phyloP scores from a whole-genome alignment of 2,888 invertebrate species.

The Acleris cristana region DNA sequence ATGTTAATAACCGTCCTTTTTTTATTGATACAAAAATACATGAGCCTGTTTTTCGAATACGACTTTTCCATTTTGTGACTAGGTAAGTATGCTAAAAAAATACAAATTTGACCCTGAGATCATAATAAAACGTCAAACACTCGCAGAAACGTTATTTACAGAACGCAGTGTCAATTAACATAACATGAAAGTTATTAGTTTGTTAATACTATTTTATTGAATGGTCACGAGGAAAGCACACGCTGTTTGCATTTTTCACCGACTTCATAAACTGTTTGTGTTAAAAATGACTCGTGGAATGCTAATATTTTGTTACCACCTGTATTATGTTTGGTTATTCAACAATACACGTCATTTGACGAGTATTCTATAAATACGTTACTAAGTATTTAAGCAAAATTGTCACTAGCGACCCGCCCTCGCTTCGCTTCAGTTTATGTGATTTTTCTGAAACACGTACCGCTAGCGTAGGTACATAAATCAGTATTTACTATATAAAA shows the following conservation, averaged over 20 bases:
- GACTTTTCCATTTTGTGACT: no score
- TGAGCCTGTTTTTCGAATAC: no score
- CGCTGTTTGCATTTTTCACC: constrained; percentile 6
- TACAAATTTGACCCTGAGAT: no score
- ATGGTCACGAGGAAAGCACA: not conserved
- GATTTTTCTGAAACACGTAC: no score
- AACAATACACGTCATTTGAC: constrained; percentile 25
- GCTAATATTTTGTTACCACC: constrained; percentile 20
- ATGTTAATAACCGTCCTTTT: no score
- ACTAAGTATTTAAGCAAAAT: no score
- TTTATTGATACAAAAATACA: no score
- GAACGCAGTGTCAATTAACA: constrained; percentile 1
- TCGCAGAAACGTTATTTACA: not conserved
- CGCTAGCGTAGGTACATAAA: no score
- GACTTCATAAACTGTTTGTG: not conserved
- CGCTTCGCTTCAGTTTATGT: no score
- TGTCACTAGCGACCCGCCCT: no score
- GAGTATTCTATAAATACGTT: not conserved
- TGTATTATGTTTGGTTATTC: constrained; percentile 2
- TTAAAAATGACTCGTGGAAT: constrained; percentile 9
- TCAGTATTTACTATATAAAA: no score
- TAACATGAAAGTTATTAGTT: not conserved
- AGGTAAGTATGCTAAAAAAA: no score
- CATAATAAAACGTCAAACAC: not conserved
- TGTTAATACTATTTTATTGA: constrained; percentile 4